phyloP scores from a whole-genome alignment of 2,113 vertebrate genomes.

The Caretta caretta region DNA sequence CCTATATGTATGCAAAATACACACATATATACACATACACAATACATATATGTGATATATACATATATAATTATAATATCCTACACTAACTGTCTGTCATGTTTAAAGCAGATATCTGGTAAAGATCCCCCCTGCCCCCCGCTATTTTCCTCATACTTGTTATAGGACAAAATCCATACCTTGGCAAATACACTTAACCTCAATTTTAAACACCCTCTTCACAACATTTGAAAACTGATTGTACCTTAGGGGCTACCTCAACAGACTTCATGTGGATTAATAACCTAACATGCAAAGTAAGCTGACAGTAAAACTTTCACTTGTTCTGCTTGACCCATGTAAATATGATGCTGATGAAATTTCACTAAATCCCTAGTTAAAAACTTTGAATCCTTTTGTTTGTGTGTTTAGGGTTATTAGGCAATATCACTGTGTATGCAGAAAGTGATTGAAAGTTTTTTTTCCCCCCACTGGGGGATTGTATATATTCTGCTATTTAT shows the following conservation, averaged over 20 bases:
- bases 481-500: neutral
- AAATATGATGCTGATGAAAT: conserved; percentile 74
- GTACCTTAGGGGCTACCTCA: conserved; percentile 59
- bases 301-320: conserved; percentile 76
- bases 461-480: conserved; percentile 18
- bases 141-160: neutral
- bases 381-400: conserved; percentile 51
- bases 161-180: conserved; percentile 61
- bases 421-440: conserved; percentile 36
- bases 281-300: conserved; percentile 72
- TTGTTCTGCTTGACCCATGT: conserved; percentile 68
- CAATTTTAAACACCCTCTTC: conserved; percentile 64
- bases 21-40: accelerated
- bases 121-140: too few relatives aligned
- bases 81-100: neutral
- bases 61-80: neutral
- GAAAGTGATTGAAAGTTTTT: conserved; percentile 21
- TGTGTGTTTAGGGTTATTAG: conserved; percentile 5
- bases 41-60: neutral
- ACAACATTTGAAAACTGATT: conserved; percentile 42
- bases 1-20: neutral
- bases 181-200: conserved; percentile 71
- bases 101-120: neutral
- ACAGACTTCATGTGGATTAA: conserved; percentile 66
- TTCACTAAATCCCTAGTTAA: conserved; percentile 72